phyloP scores from a whole-genome alignment of 2,888 invertebrate genomes.

The Lucinisca nassula region DNA sequence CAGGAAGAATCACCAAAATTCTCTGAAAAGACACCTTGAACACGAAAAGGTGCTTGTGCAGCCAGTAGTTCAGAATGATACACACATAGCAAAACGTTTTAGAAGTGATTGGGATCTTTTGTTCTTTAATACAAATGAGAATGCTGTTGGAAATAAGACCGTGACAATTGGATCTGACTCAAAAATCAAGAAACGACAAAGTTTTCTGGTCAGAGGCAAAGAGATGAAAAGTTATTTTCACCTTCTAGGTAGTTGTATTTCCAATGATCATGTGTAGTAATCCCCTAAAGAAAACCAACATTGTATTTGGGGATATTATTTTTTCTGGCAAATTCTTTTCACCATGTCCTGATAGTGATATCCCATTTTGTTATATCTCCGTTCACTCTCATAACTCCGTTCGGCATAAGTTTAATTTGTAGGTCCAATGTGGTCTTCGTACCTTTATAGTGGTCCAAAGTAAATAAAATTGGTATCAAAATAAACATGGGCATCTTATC shows the following conservation, averaged over 20 bases:
- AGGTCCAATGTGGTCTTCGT: no score
- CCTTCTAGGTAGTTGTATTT: conserved; percentile 82
- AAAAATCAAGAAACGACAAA: conserved; percentile 58
- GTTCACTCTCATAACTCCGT: no score
- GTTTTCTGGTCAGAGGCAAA: conserved; percentile 79
- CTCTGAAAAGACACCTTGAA: conserved; percentile 63
- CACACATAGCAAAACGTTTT: conserved; percentile 38
- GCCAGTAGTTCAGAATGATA: conserved; percentile 25
- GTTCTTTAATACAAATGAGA: conserved; percentile 31
- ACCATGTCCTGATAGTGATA: no score
- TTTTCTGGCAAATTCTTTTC: no score
- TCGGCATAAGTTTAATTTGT: no score
- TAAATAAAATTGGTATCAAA: no score
- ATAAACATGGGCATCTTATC: no score
- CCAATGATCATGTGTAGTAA: no score
- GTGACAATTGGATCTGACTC: not conserved
- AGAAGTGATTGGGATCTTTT: conserved; percentile 64
- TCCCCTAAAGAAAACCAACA: no score
- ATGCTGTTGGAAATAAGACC: not conserved
- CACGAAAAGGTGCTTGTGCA: conserved; percentile 58
- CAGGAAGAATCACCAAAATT: not conserved
- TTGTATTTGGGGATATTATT: no score
- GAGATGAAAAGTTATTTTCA: conserved; percentile 85
- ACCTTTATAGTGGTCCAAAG: no score
- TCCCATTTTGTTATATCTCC: no score